Evolutionary conservation across 2,113 vertebrate species (phyloP), one percentile per base, ranked within the genome.

Genomic region (Columba janthina): DNA sequence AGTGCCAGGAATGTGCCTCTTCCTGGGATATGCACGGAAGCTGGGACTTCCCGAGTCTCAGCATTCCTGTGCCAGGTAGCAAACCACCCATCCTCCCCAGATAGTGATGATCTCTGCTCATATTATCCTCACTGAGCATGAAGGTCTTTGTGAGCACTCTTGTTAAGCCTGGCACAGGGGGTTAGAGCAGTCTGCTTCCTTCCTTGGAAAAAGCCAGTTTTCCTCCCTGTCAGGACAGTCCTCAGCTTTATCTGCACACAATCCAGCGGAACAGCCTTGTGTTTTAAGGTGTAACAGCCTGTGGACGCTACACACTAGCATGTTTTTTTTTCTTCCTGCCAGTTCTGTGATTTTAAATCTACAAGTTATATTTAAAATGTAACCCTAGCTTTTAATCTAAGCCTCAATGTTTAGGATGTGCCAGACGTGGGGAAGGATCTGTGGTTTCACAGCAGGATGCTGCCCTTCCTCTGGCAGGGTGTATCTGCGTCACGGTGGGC

Each of bases 381-480:
- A 94, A 93, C 34, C 25, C 26, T 94, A 67, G 79, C 56, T 94
- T 95, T 74, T 86, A 71, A 78, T 86, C 83, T 81, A 76, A 76
- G 32, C 56, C 64, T 93, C 60, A 21, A 0, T 32, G 29, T 90
- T 92, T 70, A 74, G 79, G 40, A 61, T 85, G 71, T 95, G 88
- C 94, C 94, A 93, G 90, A 88, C 51, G 3, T 64, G 17, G 88
- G 42, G 69, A 86, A 88, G 46, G 79, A 93, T 92, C 86, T 94
- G 94, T 94, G 95, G 95, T 94, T 94, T 94, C 70, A 51, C 72
- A 71, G 88, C 94, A 93, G 95, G 83, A 90, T 90, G 75, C 90
- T 94, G 83, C 83, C 94, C 83, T 97, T 96, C 94, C 88, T 92
- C 83, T 94, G 90, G 72, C 79, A 81, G 88, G 79, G 88, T 5